Percentiles rank a stretch among this genome's conserved stretches.
Evolutionary conservation across 2,797 vertebrate species (phyloP).

Genomic region (Poliocrania exsul): DNA sequence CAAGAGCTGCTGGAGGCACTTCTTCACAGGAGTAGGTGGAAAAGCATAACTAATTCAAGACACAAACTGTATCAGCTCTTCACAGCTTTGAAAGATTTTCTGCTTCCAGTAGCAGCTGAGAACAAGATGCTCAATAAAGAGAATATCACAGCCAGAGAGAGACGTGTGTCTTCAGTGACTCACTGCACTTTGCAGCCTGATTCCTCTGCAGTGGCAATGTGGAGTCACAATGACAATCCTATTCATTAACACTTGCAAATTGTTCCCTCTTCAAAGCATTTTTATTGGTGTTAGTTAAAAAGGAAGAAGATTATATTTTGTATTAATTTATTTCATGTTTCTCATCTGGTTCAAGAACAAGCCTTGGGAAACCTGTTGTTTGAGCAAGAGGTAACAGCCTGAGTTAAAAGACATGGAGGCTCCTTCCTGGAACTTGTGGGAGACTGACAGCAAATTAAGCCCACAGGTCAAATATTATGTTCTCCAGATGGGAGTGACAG

Average conservation of each 20-base stretch:
- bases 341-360: not conserved
- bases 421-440: slow-evolving; percentile 6
- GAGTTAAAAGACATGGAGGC: not conserved
- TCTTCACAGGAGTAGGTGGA: not conserved
- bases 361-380: slow-evolving; percentile 9
- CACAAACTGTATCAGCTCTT: not conserved
- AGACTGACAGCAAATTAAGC: slow-evolving; percentile 12
- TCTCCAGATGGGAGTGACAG: slow-evolving; percentile 37
- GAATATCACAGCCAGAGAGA: not conserved
- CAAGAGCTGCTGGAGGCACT: not conserved
- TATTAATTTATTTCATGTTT: not conserved
- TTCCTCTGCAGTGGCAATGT: not conserved
- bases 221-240: not conserved
- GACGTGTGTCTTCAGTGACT: not conserved
- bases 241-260: not conserved
- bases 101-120: slow-evolving; percentile 42
- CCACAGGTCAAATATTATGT: not conserved
- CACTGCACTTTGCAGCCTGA: not conserved
- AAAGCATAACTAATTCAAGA: not conserved
- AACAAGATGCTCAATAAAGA: slow-evolving; percentile 32
- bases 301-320: not conserved
- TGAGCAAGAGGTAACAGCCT: not conserved
- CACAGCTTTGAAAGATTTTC: slow-evolving; percentile 8
- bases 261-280: not conserved
- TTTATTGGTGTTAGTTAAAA: not conserved